Evolutionary conservation across 2,888 invertebrate genomes (phyloP).

Genomic region (Drosophila recens): DNA sequence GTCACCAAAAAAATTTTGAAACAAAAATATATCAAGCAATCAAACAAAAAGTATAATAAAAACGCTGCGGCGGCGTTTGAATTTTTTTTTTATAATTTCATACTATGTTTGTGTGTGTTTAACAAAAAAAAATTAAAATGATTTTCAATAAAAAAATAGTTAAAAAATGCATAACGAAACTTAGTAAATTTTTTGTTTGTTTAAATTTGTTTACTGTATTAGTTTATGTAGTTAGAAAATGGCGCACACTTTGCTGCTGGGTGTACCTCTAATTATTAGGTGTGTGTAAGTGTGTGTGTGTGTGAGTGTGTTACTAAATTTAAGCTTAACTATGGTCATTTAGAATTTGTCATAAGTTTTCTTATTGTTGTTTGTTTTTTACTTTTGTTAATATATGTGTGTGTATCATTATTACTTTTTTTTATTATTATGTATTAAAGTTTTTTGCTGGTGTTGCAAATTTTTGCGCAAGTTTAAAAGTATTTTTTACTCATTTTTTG

Average conservation of each 20-base stretch:
- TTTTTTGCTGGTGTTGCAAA: constrained; percentile 74
- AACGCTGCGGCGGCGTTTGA: constrained; percentile 50
- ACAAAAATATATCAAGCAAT: constrained; percentile 38
- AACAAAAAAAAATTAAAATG: constrained; percentile 24
- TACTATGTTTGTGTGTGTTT: constrained; percentile 71
- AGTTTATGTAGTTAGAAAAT: constrained; percentile 70
- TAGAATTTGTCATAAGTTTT: constrained; percentile 76
- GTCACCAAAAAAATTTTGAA: constrained; percentile 70
- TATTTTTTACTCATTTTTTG: constrained; percentile 34
- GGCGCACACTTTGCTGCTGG: constrained; percentile 69
- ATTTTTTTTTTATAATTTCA: constrained; percentile 32
- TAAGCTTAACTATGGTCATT: constrained; percentile 79
- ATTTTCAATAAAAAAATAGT: constrained; percentile 28
- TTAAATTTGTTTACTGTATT: constrained; percentile 37
- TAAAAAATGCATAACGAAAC: constrained; percentile 54
- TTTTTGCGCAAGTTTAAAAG: constrained; percentile 70
- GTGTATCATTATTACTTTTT: constrained; percentile 54
- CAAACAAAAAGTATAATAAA: constrained; percentile 30
- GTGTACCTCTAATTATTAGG: constrained; percentile 47
- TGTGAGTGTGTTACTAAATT: constrained; percentile 67
- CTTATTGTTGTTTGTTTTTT: constrained; percentile 49
- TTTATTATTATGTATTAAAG: constrained; percentile 67
- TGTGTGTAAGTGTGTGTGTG: constrained; percentile 40
- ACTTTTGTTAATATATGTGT: constrained; percentile 48
- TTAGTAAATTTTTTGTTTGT: constrained; percentile 52